Percentiles rank a stretch among this genome's conserved stretches.
Evolutionary conservation across 2,888 invertebrate species (phyloP).

Genomic region (Barypeithes pellucidus): DNA sequence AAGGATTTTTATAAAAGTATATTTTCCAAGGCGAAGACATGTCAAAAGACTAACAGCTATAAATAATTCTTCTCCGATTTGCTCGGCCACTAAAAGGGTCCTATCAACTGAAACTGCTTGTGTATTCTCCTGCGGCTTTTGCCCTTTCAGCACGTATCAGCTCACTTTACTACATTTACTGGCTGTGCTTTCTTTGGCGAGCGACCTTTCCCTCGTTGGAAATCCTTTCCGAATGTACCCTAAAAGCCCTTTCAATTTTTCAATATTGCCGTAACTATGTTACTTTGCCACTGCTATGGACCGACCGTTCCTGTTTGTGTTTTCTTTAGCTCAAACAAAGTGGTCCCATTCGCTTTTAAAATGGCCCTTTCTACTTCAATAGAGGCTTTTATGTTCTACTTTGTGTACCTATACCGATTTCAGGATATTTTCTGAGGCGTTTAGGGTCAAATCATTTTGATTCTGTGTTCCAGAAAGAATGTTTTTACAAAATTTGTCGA

Average conservation of each 20-base stretch:
- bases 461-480: background rate
- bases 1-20: too few species aligned
- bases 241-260: conserved; percentile 63
- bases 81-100: conserved; percentile 69
- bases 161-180: conserved; percentile 65
- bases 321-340: conserved; percentile 50
- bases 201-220: conserved; percentile 60
- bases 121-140: conserved; percentile 67
- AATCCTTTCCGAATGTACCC: conserved; percentile 61
- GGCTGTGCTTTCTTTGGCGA: conserved; percentile 54
- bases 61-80: conserved; percentile 70
- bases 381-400: conserved; percentile 49
- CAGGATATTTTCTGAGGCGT: conserved; percentile 26
- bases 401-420: conserved; percentile 39
- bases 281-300: conserved; percentile 45
- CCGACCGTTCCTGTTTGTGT: conserved; percentile 49
- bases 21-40: conserved; percentile 7
- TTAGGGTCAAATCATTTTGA: conserved; percentile 33
- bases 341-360: conserved; percentile 53
- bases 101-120: conserved; percentile 66
- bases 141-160: conserved; percentile 62
- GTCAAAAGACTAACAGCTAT: conserved; percentile 59
- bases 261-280: conserved; percentile 55
- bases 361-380: conserved; percentile 51
- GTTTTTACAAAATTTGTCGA: too few species aligned